Conservation (phyloP, 1,140 invertebrate genomes). For the Drosophila novamexicana region DNA sequence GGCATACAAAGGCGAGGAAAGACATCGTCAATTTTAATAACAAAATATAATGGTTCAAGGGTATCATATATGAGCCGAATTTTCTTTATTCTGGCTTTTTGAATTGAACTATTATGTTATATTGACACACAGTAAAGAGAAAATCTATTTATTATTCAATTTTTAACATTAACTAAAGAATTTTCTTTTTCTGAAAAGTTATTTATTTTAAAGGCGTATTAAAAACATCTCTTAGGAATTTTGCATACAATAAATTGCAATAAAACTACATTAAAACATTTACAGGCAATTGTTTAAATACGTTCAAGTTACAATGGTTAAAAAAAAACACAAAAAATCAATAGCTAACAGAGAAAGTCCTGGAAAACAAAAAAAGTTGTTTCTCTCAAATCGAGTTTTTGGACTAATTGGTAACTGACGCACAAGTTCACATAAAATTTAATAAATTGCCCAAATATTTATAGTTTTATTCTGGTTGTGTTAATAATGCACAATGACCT, state of each 20-base stretch:
- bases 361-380: slow-evolving; percentile 10
- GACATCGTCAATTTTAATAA: not conserved
- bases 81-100: no score
- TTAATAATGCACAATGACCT: slow-evolving; percentile 31
- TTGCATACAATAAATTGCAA: not conserved
- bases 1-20: no score
- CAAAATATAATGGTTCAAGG: not conserved
- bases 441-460: slow-evolving; percentile 29
- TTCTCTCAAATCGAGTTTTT: slow-evolving; percentile 24
- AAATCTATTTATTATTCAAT: no score
- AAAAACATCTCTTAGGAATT: no score
- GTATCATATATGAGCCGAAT: no score
- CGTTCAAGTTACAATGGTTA: not conserved
- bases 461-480: slow-evolving; percentile 16
- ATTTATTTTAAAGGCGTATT: no score
- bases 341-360: slow-evolving; percentile 4
- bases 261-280: not conserved
- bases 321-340: slow-evolving; percentile 7
- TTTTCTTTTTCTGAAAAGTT: no score
- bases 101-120: no score
- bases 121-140: no score
- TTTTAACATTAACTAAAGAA: no score
- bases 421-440: slow-evolving; percentile 9
- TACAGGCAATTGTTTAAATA: not conserved
- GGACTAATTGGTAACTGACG: slow-evolving; percentile 34